Base-by-base conservation (phyloP, 2,888 invertebrate species). In the Scaptomyza caliginosa region DNA sequence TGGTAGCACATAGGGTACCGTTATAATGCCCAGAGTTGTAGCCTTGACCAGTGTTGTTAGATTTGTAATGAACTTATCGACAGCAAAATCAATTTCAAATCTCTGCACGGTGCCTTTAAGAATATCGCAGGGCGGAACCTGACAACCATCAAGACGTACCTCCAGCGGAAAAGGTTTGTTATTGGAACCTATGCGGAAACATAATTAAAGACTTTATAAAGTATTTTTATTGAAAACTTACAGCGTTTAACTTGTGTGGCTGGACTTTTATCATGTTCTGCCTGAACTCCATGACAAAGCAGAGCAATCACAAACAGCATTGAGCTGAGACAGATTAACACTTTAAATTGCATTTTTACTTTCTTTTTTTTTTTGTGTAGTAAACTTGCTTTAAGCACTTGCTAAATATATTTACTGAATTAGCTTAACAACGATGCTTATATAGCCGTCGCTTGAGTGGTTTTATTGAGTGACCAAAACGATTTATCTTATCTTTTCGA, bases 1-100 rank as follows among this genome's bases (percentile, higher is more conserved):
- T 0, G 91, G 90, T 51, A 92, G 74, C 11, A 88, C 88, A 62
- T 91, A 92, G 1, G 89, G 86, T 4, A 91, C 84, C 3, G 90
- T 91, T 10, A 91, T 63, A 2, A 91, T 30, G 0, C 90, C 89
- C 13, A 91, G 51, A 0, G 89, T 86, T 11, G 90, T 91, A 13
- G 92, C 91, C 69, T 73, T 87, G 3, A 81, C 89, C 16, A 72
- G 26, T 0, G 87, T 60, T 0, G 82, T 77, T 49, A 85, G 50
- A 0, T 66, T 38, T 4, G 87, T 88, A 0, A 82, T 74, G 24
- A 48, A 83, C 68, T 87, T 87, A n/a, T 86, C 78, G 56, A 66
- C 69, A 1, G 66, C 75, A 42, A 91, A 90, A 16, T 90, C 88
- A 2, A 91, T 86, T 60, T 89, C 79, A 49, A 91, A 88, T 2